Base-by-base conservation (phyloP, 2,797 vertebrate genomes). In the Galagoides demidoff region DNA sequence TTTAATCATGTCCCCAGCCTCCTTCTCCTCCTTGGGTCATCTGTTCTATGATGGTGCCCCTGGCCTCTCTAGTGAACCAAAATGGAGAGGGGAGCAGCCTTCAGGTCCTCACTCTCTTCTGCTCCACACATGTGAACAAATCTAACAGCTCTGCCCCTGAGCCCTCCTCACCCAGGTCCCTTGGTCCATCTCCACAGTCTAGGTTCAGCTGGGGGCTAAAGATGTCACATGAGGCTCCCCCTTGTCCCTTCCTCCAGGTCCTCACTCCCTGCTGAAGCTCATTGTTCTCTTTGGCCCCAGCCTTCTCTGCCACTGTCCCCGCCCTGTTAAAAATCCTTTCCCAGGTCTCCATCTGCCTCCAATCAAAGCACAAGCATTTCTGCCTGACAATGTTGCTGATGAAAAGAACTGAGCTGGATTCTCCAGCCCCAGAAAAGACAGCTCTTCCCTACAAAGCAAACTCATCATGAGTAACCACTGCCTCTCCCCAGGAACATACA, bases 141-240 rank as follows among this genome's bases (percentile, higher is more conserved):
- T 16, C 25, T n/a, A 5, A 49, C 19, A 3, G 17, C 9, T 63
- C n/a, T 37, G 43, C 0, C n/a, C 43, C n/a, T 14, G 1, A 0
- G 4, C 34, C 52, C 49, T 89, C 10, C 73, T 52, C 4, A 6
- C 11, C 43, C 49, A 34, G 7, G 17, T 23, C 84, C n/a, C 68
- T 23, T 14, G 20, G 34, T 43, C 37, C 52, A 16, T 5, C 49
- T 29, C 84, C 52, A 43, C 27, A 8, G 25, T 43, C 45, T 12
- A 43, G 23, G 52, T 1, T 23, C 29, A 61, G 23, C 3, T 45
- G 20, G 10, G 25, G 70, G n/a, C 70, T 45, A 4, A 74, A 37
- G 8, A 66, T 7, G 2, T 57, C n/a, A 2, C 27, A 49, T 49
- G 12, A 49, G 49, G 49, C 49, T 14, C 13, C 49, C 13, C 49